Evolutionary conservation across 2,113 vertebrate genomes (phyloP).

Genomic region (Lagenorhynchus albirostris): DNA sequence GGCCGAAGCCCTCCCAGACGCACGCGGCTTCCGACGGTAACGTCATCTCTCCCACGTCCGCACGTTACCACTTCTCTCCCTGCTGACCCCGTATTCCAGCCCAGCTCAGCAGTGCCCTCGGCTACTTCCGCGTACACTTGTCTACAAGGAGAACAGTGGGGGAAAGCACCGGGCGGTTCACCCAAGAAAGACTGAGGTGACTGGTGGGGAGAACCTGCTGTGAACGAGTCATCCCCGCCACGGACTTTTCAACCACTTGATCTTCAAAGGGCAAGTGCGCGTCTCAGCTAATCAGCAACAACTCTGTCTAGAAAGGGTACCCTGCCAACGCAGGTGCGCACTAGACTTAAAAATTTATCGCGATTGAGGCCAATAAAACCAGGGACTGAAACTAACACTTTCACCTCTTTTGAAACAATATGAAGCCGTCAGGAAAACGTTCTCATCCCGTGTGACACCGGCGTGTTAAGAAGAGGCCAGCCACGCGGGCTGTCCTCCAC

Average conservation of each 20-base stretch:
- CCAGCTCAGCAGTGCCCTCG: background rate
- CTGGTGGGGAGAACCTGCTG: slow-evolving; percentile 13
- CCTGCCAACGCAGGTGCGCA: slow-evolving; percentile 50
- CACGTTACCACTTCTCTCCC: background rate
- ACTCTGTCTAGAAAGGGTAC: slow-evolving; percentile 65
- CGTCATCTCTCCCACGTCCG: background rate
- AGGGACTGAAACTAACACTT: slow-evolving; percentile 66
- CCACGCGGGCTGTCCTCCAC: accelerated
- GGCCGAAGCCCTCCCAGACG: too few species aligned
- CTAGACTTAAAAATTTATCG: slow-evolving; percentile 68
- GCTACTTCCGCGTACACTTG: slow-evolving; percentile 31
- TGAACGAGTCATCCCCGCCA: slow-evolving; percentile 48
- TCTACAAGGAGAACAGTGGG: background rate
- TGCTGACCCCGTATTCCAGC: background rate
- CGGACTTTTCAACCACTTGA: slow-evolving; percentile 57
- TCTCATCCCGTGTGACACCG: background rate
- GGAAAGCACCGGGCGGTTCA: background rate
- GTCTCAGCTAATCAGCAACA: slow-evolving; percentile 65
- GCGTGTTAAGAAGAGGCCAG: background rate
- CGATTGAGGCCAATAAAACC: slow-evolving; percentile 72
- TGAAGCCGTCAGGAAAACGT: slow-evolving; percentile 60
- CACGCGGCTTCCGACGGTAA: accelerated
- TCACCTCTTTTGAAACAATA: slow-evolving; percentile 68
- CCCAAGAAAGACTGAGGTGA: background rate
- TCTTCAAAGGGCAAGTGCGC: slow-evolving; percentile 64